Conservation (phyloP, 2,797 vertebrate genomes). For the Malacoctenus gilli region DNA sequence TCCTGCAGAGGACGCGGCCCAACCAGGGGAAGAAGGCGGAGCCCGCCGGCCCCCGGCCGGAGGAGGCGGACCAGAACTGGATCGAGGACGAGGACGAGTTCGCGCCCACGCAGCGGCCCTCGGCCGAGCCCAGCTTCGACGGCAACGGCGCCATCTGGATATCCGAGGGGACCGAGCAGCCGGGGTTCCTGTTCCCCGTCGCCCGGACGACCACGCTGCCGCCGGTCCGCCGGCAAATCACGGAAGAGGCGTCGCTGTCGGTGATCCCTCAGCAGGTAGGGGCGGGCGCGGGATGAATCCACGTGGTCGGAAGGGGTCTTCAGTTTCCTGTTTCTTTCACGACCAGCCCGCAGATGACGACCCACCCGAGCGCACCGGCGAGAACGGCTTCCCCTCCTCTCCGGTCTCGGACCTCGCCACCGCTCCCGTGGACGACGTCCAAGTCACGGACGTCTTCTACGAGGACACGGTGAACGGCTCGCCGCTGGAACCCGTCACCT, state of each 20-base stretch:
- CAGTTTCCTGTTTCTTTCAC: background rate
- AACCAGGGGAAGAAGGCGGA: slow-evolving; percentile 39
- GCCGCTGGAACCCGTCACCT: slow-evolving; percentile 26
- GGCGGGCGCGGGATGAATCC: no score
- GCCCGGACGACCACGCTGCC: slow-evolving; percentile 46
- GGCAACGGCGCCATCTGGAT: slow-evolving; percentile 74
- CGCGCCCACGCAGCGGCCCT: slow-evolving; percentile 25
- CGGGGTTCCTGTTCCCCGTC: slow-evolving; percentile 77
- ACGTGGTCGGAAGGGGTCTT: background rate
- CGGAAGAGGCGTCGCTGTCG: slow-evolving; percentile 76
- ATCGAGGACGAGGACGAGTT: slow-evolving; percentile 52
- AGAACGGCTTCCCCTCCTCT: slow-evolving; percentile 37
- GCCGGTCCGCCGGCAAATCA: slow-evolving; percentile 59
- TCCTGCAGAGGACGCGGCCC: slow-evolving; percentile 38
- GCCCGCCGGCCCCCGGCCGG: background rate
- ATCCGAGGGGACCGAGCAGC: slow-evolving; percentile 66
- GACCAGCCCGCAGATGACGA: slow-evolving; percentile 36
- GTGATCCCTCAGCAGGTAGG: slow-evolving; percentile 60
- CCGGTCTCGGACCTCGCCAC: slow-evolving; percentile 42
- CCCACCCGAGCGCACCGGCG: slow-evolving; percentile 29
- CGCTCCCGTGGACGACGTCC: slow-evolving; percentile 53
- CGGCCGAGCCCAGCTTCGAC: slow-evolving; percentile 46
- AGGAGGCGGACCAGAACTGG: slow-evolving; percentile 53
- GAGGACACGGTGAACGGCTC: slow-evolving; percentile 67
- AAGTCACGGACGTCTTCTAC: slow-evolving; percentile 77